Percentiles rank a stretch among this genome's conserved stretches.
Conservation (phyloP, 2,797 vertebrate genomes). For the Oryzias dopingdopingensis region DNA sequence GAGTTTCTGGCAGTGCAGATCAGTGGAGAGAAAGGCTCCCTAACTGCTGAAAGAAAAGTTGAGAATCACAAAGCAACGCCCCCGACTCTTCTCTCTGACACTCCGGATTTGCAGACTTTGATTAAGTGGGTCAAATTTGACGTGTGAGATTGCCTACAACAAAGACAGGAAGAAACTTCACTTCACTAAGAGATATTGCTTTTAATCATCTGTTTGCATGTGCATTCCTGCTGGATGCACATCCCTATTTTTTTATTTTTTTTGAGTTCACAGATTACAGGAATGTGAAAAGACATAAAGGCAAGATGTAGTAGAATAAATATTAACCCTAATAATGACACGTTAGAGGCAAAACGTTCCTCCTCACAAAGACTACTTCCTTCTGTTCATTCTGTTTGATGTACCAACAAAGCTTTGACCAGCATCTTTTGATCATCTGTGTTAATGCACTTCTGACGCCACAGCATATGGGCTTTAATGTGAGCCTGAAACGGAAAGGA, state of each 20-base stretch:
- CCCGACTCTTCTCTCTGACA: conserved; percentile 59
- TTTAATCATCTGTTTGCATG: conserved; percentile 61
- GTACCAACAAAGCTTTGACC: conserved; percentile 42
- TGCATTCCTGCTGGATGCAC: conserved; percentile 22
- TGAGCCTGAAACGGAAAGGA: conserved; percentile 15
- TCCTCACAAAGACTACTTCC: conserved; percentile 32
- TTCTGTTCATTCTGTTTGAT: conserved; percentile 54
- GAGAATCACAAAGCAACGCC: conserved; percentile 59
- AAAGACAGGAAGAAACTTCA: conserved; percentile 45
- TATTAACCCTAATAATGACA: conserved; percentile 63
- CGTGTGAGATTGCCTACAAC: conserved; percentile 45
- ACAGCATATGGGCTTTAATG: conserved; percentile 26
- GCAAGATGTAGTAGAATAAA: conserved; percentile 48
- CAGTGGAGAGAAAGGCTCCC: conserved; percentile 42
- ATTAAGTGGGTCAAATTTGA: conserved; percentile 66
- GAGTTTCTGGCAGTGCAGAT: conserved; percentile 36
- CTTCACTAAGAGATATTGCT: conserved; percentile 37
- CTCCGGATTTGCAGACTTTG: conserved; percentile 55
- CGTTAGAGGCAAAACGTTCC: conserved; percentile 29
- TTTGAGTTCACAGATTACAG: conserved; percentile 33
- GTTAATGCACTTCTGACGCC: conserved; percentile 45
- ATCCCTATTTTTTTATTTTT: conserved; percentile 28
- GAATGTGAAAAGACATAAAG: conserved; percentile 37
- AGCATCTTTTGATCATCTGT: conserved; percentile 58
- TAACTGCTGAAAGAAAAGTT: conserved; percentile 50